Evolutionary conservation across 2,888 invertebrate species (phyloP), one percentile per base, ranked within the genome.

Genomic region (Apeira syringaria): DNA sequence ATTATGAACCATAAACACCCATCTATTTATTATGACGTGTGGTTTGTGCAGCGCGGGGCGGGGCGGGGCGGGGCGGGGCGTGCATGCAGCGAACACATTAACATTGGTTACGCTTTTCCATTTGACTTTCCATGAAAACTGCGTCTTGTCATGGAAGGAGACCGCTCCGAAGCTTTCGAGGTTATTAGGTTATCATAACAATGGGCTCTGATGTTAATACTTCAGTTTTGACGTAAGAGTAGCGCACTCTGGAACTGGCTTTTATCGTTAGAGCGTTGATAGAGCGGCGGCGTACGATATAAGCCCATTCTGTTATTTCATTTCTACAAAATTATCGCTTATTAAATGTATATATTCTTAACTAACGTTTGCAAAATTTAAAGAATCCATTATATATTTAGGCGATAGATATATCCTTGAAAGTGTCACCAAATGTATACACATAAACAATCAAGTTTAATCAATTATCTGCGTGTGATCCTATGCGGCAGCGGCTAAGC

Each of bases 141-240:
- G 80, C 80, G 76, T 76, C 76, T 87, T 85, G 84, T 84, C 87
- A 87, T 85, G 87, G 84, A 84, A 86, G 61, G 61, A 64, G 71
- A 65, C 69, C 63, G 64, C 62, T 72, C 58, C 59, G 63, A 68
- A 71, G 66, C 72, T 74, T 80, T 81, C 72, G 67, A 74, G 83
- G 81, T 80, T 78, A 83, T 82, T 78, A 73, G 82, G 82, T 82
- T 84, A 81, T 78, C 72, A 73, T 68, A 69, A 68, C 65, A 60
- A 60, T 64, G 63, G 62, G 59, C 64, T 60, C 57, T 59, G 61
- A 61, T 56, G 48, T 63, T 62, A 61, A 68, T 57, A 61, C 65
- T 64, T 57, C 44, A 55, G 32, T 50, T 61, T 66, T 29, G 10
- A 2, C 7, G 29, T 24, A n/a, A 24, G 9, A 3, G 1, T 9